phyloP scores from a whole-genome alignment of 2,888 invertebrate genomes.

The Tenthredo amoena region DNA sequence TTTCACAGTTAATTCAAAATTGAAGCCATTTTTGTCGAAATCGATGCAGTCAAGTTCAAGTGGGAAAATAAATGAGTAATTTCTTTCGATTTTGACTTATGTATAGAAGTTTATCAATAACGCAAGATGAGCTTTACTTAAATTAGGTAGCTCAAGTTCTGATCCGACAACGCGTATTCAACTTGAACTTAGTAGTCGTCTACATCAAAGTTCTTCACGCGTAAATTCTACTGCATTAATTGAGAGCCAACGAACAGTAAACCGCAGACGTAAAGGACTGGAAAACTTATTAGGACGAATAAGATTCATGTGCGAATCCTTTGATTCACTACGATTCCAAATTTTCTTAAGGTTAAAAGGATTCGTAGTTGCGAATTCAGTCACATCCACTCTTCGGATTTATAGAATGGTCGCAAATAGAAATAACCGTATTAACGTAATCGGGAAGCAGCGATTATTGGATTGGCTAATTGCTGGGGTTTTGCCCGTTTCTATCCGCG shows the following conservation, averaged over 20 bases:
- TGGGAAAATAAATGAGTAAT: background rate
- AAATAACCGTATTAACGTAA: constrained; percentile 27
- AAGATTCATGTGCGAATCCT: background rate
- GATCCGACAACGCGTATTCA: background rate
- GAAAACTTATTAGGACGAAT: background rate
- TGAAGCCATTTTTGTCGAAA: background rate
- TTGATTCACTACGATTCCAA: background rate
- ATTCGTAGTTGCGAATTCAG: constrained; percentile 2
- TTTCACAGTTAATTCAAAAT: background rate
- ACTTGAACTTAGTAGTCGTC: background rate
- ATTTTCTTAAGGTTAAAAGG: background rate
- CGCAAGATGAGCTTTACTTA: background rate
- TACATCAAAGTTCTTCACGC: constrained; percentile 1
- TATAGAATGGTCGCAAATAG: constrained; percentile 20
- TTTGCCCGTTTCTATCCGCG: background rate
- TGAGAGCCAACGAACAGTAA: background rate
- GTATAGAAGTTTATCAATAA: background rate
- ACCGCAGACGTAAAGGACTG: background rate
- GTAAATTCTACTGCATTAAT: constrained; percentile 33
- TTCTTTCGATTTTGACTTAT: background rate
- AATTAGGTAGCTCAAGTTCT: background rate
- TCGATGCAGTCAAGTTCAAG: background rate
- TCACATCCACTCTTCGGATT: background rate
- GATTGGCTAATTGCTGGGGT: constrained; percentile 35
- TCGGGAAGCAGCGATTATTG: constrained; percentile 22